Percentiles rank a stretch among this genome's conserved stretches.
Evolutionary conservation across 2,113 vertebrate genomes (phyloP).

Genomic region (Tylochromis polylepis): DNA sequence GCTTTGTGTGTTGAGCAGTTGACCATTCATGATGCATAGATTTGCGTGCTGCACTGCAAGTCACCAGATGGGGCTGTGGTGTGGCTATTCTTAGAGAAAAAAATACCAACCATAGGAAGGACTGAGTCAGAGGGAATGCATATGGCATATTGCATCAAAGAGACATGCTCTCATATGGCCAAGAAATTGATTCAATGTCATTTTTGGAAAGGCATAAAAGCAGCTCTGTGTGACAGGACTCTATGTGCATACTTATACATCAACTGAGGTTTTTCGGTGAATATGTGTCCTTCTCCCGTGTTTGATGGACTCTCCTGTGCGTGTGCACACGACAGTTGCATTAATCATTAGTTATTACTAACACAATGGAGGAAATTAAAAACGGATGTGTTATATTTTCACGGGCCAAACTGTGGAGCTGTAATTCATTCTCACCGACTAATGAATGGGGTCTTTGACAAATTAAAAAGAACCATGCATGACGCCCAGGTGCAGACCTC

Average conservation of each 20-base stretch:
- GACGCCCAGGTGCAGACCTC: slow-evolving; percentile 30
- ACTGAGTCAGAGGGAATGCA: slow-evolving; percentile 38
- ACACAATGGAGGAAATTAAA: slow-evolving; percentile 5
- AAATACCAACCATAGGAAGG: slow-evolving; percentile 15
- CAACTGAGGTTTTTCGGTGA: neutral
- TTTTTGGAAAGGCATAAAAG: neutral
- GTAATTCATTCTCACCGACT: neutral
- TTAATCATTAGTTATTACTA: slow-evolving; percentile 1
- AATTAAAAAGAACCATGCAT: slow-evolving; percentile 26
- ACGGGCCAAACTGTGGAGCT: neutral
- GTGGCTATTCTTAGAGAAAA: slow-evolving; percentile 17
- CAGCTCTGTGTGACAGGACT: neutral
- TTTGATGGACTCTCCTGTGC: neutral
- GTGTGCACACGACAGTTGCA: neutral
- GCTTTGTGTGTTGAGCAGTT: slow-evolving; percentile 7
- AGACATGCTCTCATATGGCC: neutral
- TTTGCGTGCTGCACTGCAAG: slow-evolving; percentile 17
- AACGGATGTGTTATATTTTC: slow-evolving; percentile 12
- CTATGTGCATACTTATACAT: neutral
- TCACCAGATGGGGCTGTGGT: slow-evolving; percentile 38
- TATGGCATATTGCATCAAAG: slow-evolving; percentile 21
- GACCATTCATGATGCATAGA: neutral
- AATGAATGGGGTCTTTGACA: slow-evolving; percentile 29
- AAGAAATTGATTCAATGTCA: neutral
- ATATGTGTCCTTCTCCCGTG: neutral